Conservation (phyloP, 2,113 vertebrate genomes). For the Eclectus roratus region DNA sequence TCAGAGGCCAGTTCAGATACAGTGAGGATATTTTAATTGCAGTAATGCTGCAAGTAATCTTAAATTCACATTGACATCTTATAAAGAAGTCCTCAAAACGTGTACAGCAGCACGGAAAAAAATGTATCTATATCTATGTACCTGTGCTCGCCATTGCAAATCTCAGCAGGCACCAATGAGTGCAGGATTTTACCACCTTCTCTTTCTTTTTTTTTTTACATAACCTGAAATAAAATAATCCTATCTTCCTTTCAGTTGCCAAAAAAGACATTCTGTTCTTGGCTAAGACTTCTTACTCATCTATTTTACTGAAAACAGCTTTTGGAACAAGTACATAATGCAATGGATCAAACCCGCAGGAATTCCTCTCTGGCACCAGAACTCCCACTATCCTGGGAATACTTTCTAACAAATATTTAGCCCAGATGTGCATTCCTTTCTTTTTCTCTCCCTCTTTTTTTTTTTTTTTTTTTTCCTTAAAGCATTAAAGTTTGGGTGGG, state of each 20-base stretch:
- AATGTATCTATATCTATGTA: neutral
- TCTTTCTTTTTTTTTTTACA: neutral
- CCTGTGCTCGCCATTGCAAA: neutral
- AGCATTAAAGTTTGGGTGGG: neutral
- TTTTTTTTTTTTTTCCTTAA: neutral
- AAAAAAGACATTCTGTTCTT: slow-evolving; percentile 89
- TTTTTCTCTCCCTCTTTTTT: slow-evolving; percentile 36
- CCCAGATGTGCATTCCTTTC: slow-evolving; percentile 85
- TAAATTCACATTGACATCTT: neutral
- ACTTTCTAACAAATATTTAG: slow-evolving; percentile 83
- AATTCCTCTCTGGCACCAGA: slow-evolving; percentile 86
- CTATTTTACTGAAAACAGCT: slow-evolving; percentile 81
- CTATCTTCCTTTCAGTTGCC: slow-evolving; percentile 63
- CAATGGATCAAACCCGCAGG: slow-evolving; percentile 88
- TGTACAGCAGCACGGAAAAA: neutral
- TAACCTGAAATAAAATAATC: slow-evolving; percentile 70
- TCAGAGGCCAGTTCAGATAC: neutral
- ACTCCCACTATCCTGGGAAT: slow-evolving; percentile 80
- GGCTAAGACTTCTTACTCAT: slow-evolving; percentile 74
- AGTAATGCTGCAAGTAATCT: neutral
- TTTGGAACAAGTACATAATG: slow-evolving; percentile 89
- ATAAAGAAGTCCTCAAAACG: neutral
- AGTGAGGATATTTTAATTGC: neutral
- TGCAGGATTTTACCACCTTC: slow-evolving; percentile 28
- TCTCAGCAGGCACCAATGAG: neutral